phyloP scores from a whole-genome alignment of 2,113 vertebrate genomes.

The Nyctibius bracteatus region DNA sequence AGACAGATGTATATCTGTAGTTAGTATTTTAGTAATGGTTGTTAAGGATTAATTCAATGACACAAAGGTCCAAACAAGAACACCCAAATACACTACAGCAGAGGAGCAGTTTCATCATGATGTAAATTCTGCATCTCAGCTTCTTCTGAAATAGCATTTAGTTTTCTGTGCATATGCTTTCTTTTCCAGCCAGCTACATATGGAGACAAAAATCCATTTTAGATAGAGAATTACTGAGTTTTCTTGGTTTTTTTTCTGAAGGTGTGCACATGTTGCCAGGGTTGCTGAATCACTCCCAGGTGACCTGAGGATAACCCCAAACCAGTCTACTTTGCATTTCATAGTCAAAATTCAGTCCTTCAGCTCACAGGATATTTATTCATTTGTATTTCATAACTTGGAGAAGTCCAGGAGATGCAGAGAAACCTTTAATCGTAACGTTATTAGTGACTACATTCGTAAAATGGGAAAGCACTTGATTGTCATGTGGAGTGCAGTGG shows the following conservation, averaged over 20 bases:
- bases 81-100: background rate
- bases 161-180: background rate
- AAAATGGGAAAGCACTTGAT: background rate
- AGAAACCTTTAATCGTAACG: background rate
- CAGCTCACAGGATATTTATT: background rate
- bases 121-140: background rate
- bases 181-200: background rate
- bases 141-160: background rate
- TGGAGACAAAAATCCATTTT: background rate
- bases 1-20: background rate
- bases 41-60: background rate
- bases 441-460: background rate
- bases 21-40: background rate
- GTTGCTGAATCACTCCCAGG: background rate
- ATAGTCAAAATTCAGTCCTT: background rate
- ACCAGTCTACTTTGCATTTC: background rate
- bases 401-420: background rate
- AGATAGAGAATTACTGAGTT: background rate
- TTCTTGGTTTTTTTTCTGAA: background rate
- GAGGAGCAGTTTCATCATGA: background rate
- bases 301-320: background rate
- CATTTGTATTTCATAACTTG: background rate
- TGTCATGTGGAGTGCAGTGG: background rate
- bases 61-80: background rate
- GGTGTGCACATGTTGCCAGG: background rate